These are phyloP conservation scores for Micrasema minimum DNA, from an alignment of 1,140 invertebrate species.

Conservation along the genomic window DNA sequence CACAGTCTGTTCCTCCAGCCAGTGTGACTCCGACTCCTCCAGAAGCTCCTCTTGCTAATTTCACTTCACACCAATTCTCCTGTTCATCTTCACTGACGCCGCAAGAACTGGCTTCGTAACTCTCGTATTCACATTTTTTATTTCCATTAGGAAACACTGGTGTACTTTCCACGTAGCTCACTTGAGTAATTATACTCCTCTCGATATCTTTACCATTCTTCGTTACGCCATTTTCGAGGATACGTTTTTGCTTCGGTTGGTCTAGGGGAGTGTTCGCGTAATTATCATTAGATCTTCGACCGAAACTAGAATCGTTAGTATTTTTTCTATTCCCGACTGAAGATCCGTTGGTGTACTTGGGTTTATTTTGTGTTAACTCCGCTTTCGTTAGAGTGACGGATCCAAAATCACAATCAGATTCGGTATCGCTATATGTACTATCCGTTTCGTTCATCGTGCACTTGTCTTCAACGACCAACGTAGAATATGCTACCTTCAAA, in stretches of 20 bases:
- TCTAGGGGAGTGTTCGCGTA: conserved; percentile 31
- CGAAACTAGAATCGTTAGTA: conserved; percentile 15
- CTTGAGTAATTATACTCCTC: neutral
- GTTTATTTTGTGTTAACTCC: conserved; percentile 62
- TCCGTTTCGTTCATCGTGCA: conserved; percentile 62
- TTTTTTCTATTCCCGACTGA: conserved; percentile 25
- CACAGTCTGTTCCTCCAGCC: conserved; percentile 88
- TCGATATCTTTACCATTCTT: conserved; percentile 20
- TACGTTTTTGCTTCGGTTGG: conserved; percentile 18
- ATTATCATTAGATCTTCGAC: conserved; percentile 18
- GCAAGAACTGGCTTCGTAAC: conserved; percentile 12
- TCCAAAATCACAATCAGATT: conserved; percentile 65
- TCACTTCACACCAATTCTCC: conserved; percentile 55
- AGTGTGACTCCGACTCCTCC: conserved; percentile 87
- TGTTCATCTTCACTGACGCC: conserved; percentile 51
- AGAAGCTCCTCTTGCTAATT: conserved; percentile 65
- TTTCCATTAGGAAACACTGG: conserved; percentile 10
- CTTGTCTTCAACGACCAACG: conserved; percentile 56
- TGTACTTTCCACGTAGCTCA: conserved; percentile 4
- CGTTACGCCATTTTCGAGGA: neutral
- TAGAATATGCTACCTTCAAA: conserved; percentile 48
- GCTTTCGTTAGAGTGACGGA: conserved; percentile 57
- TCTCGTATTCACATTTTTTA: conserved; percentile 19
- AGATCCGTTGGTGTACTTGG: conserved; percentile 54
- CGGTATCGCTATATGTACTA: conserved; percentile 62